A percentile compares a stretch with the other conserved stretches of the same genome.
These are phyloP conservation scores for Notolepis coatsorum DNA, from an alignment of 2,797 vertebrate genomes.

Conservation along the genomic window DNA sequence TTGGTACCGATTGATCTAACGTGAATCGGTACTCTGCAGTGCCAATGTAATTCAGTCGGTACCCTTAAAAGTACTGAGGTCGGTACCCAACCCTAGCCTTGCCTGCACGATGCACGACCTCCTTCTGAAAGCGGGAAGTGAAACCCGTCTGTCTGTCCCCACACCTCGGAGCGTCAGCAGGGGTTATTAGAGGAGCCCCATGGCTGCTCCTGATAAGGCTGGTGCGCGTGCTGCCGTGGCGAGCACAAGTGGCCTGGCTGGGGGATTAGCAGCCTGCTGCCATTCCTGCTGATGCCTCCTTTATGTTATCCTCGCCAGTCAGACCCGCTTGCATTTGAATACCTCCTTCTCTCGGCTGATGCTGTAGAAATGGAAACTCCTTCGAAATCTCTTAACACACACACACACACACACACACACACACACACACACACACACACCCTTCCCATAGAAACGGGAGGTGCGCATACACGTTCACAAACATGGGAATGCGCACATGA, in stretches of 20 bases:
- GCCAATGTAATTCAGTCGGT: too few relatives aligned
- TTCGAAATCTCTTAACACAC: conserved; percentile 58
- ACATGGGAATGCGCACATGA: too few relatives aligned
- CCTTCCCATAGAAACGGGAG: neutral
- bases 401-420: conserved; percentile 69
- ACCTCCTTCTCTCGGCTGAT: conserved; percentile 80
- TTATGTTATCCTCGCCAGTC: conserved; percentile 82
- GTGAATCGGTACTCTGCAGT: too few relatives aligned
- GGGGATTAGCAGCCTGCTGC: conserved; percentile 85
- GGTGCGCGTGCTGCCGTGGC: conserved; percentile 61
- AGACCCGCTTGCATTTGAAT: conserved; percentile 79
- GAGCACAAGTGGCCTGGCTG: conserved; percentile 76
- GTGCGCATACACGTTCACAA: neutral
- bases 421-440: conserved; percentile 7
- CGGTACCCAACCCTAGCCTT: too few relatives aligned
- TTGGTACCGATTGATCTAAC: too few relatives aligned
- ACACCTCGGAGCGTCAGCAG: conserved; percentile 65
- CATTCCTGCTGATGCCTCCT: conserved; percentile 85
- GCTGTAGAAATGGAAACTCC: conserved; percentile 76
- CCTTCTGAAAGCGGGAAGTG: conserved; percentile 67
- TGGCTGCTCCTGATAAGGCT: conserved; percentile 81
- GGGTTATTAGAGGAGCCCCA: conserved; percentile 80
- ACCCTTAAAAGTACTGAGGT: too few relatives aligned
- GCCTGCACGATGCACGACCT: neutral
- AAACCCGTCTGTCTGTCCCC: conserved; percentile 67